These are phyloP conservation scores for Proterorhinus semilunaris DNA, from an alignment of 2,113 vertebrate genomes.

Conservation along the genomic window DNA sequence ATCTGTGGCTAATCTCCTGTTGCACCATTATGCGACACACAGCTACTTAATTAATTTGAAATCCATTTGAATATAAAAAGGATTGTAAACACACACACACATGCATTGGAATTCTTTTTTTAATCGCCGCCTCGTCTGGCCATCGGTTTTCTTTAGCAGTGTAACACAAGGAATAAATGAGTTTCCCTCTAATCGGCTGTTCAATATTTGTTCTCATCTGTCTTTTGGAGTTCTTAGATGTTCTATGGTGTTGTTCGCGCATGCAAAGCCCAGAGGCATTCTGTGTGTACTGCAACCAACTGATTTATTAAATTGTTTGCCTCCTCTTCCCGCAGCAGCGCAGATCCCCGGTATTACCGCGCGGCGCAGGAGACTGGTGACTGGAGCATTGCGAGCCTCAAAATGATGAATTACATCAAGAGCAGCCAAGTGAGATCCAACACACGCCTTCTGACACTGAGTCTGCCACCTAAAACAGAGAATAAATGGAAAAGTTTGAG, in stretches of 20 bases:
- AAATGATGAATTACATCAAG: conserved; percentile 57
- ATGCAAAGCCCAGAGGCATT: conserved; percentile 47
- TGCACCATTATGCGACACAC: conserved; percentile 45
- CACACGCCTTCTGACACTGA: conserved; percentile 26
- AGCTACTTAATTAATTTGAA: conserved; percentile 55
- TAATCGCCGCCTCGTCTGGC: conserved; percentile 38
- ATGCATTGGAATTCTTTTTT: conserved; percentile 26
- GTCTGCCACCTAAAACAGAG: conserved; percentile 14
- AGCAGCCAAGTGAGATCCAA: conserved; percentile 33
- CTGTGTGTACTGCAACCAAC: conserved; percentile 45
- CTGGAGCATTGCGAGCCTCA: conserved; percentile 31
- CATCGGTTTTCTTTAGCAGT: conserved; percentile 20
- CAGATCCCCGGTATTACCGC: conserved; percentile 57
- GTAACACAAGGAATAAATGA: conserved; percentile 32
- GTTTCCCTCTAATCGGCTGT: conserved; percentile 36
- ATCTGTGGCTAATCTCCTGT: conserved; percentile 48
- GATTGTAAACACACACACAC: conserved; percentile 22
- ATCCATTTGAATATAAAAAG: conserved; percentile 41
- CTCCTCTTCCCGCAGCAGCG: conserved; percentile 58
- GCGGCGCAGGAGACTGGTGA: conserved; percentile 47
- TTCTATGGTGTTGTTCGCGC: conserved; percentile 48
- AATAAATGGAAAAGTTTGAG: conserved; percentile 11
- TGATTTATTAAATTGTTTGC: conserved; percentile 73
- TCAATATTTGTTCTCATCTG: conserved; percentile 44
- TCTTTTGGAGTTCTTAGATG: conserved; percentile 39